A percentile compares a stretch with the other conserved stretches of the same genome.
Conservation (phyloP, 1,140 invertebrate genomes). For the Zaprionus nigranus region DNA sequence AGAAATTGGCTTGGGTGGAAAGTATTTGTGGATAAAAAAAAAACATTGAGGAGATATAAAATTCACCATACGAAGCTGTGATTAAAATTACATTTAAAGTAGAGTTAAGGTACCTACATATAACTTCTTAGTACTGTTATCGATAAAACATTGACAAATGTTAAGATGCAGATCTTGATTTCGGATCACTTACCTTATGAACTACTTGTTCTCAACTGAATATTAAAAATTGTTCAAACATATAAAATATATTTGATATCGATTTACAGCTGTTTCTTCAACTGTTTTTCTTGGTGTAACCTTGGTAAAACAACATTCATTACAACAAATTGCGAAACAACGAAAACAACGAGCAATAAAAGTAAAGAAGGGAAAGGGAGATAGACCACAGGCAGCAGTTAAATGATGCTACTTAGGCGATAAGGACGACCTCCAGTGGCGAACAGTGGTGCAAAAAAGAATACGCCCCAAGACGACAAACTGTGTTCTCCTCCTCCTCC, state of each 20-base stretch:
- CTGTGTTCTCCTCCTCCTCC: slow-evolving; percentile 3
- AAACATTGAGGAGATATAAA: too few species aligned
- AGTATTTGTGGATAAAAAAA: neutral
- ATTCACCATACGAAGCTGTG: too few species aligned
- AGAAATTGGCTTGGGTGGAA: neutral
- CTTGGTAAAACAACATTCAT: slow-evolving; percentile 58
- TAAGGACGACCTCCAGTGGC: slow-evolving; percentile 56
- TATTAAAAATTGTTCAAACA: neutral
- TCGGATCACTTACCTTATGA: neutral
- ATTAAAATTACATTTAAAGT: too few species aligned
- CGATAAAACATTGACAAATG: too few species aligned
- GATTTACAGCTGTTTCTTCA: slow-evolving; percentile 10
- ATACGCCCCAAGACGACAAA: slow-evolving; percentile 27
- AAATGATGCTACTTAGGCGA: slow-evolving; percentile 77
- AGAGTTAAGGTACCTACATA: too few species aligned
- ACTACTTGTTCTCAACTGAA: neutral
- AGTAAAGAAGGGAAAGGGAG: slow-evolving; percentile 28
- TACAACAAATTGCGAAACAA: slow-evolving; percentile 61
- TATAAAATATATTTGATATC: neutral
- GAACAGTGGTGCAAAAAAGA: slow-evolving; percentile 20
- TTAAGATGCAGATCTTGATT: neutral
- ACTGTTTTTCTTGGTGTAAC: slow-evolving; percentile 29
- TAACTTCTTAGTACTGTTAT: too few species aligned
- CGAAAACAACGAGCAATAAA: slow-evolving; percentile 34
- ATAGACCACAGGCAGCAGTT: slow-evolving; percentile 66